Evolutionary conservation across 2,797 vertebrate species (phyloP), one percentile per base, ranked within the genome.

Genomic region (Aythya fuligula): DNA sequence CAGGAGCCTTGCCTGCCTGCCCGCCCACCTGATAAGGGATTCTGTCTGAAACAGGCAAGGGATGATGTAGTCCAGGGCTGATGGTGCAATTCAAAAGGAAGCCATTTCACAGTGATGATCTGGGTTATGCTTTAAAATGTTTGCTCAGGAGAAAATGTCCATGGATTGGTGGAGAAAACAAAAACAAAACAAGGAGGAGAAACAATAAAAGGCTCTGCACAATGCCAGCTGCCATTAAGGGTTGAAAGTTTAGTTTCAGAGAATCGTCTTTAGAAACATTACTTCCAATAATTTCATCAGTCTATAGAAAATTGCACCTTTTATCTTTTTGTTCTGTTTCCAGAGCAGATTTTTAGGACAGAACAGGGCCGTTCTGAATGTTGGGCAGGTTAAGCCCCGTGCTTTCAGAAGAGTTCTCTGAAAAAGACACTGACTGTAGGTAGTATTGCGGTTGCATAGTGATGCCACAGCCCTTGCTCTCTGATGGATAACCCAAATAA

Each of bases 341-440:
- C 45, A 76, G 51, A 43, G 10, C 49, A 62, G 54, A 8, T n/a
- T 92, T 88, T 88, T 57, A 32, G 45, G 78, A 60, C 84, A 65
- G 53, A 93, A 77, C 20, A n/a, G 30, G 27, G 49, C 13, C 62
- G 27, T 61, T 90, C 22, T 75, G 49, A 65, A 12, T 28, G 28
- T 58, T 65, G 78, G 58, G 34, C 34, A 69, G 49, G 83, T 61
- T 71, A 90, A 89, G 21, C 34, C 34, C 34, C 11, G 6, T 0
- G 5, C 38, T 85, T 91, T 93, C 22, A 64, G 78, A 62, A 89
- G 38, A 90, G 61, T 45, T 69, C 41, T 91, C 60, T 92, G 65
- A 76, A 82, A 57, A 89, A 90, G 38, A 39, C 25, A 14, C 17
- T 8, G 69, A 80, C 21, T 6, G 4, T 34, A 53, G 3, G 4